These are phyloP conservation scores for Leptopilina syphax DNA, from an alignment of 2,888 invertebrate species.

Conservation along the genomic window DNA sequence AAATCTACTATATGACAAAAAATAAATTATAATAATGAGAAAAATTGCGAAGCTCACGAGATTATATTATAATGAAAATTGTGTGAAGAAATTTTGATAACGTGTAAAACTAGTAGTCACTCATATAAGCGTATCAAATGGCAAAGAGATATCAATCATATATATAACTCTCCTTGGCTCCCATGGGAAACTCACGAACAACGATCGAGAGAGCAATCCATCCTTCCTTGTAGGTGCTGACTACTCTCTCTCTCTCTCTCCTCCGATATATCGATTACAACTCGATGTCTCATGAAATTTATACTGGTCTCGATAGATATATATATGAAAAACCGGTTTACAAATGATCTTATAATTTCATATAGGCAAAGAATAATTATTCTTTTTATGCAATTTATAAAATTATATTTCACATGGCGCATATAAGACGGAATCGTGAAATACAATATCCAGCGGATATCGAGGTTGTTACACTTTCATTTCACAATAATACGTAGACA, in stretches of 20 bases:
- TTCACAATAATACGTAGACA: too few species aligned
- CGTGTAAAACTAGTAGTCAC: conserved; percentile 28
- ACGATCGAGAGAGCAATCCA: conserved; percentile 33
- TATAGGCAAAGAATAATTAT: not conserved
- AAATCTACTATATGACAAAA: too few species aligned
- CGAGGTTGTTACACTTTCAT: too few species aligned
- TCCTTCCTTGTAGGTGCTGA: conserved; percentile 34
- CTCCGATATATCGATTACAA: conserved; percentile 63
- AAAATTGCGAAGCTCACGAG: too few species aligned
- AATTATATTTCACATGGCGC: not conserved
- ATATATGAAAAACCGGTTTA: conserved; percentile 56
- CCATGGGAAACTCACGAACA: conserved; percentile 30
- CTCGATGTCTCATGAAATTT: conserved; percentile 59
- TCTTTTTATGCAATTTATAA: not conserved
- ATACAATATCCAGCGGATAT: conserved; percentile 2
- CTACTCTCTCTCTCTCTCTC: conserved; percentile 46
- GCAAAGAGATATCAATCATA: conserved; percentile 60
- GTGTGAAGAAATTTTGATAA: not conserved
- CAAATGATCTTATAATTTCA: conserved; percentile 55
- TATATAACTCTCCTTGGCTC: conserved; percentile 12
- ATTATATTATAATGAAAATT: too few species aligned
- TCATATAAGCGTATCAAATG: conserved; percentile 45
- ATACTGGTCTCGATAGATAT: conserved; percentile 49
- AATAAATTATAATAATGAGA: too few species aligned
- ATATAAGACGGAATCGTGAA: conserved; percentile 13